A percentile compares a stretch with the other conserved stretches of the same genome.
These are phyloP conservation scores for Rhinoraja longicauda DNA, from an alignment of 2,797 vertebrate genomes.

Conservation along the genomic window DNA sequence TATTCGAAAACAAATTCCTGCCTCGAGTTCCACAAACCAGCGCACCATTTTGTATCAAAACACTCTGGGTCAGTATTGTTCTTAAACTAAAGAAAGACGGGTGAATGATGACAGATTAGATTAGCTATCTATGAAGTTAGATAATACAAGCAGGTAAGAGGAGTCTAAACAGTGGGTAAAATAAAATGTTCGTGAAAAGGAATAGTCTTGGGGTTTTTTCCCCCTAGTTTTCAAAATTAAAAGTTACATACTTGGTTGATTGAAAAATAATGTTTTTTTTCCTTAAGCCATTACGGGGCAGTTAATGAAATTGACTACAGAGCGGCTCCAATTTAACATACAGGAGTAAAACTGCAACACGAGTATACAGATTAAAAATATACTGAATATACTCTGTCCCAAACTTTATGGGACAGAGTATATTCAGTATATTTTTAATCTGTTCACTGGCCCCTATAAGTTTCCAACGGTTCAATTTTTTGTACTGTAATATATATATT, in stretches of 20 bases:
- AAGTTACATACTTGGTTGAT: not conserved
- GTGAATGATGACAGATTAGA: not conserved
- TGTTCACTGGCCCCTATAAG: not conserved
- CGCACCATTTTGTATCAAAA: slow-evolving; percentile 5
- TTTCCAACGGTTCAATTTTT: not conserved
- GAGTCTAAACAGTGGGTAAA: not conserved
- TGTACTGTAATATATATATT: not conserved
- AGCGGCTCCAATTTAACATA: not conserved
- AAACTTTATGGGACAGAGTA: too few relatives aligned
- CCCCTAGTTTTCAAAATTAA: not conserved
- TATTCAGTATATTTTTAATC: too few relatives aligned
- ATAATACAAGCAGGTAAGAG: not conserved
- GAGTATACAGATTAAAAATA: not conserved
- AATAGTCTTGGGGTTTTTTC: not conserved
- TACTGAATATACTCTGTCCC: not conserved
- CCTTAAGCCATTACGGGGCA: not conserved
- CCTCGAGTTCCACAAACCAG: slow-evolving; percentile 23
- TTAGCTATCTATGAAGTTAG: not conserved
- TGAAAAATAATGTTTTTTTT: not conserved
- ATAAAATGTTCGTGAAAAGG: not conserved
- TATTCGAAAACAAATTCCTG: slow-evolving; percentile 37
- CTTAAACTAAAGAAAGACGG: not conserved
- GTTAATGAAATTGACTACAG: not conserved
- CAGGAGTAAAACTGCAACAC: not conserved
- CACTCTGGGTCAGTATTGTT: not conserved